Evolutionary conservation across 64 coral and sea anemone genomes (phyloP).

Genomic region (Pocillopora verrucosa): DNA sequence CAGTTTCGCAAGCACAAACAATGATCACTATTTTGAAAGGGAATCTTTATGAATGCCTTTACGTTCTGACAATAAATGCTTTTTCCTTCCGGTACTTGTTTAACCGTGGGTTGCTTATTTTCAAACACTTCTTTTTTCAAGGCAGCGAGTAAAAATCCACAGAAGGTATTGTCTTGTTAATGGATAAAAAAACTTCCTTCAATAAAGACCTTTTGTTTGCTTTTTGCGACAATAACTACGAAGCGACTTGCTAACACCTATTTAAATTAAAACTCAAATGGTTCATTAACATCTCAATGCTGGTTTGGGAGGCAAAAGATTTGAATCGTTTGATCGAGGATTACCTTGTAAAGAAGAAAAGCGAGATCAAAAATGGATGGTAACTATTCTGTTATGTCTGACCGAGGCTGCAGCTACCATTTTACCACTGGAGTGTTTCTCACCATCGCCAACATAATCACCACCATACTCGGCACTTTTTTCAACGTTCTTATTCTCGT

Average conservation of each 20-base stretch:
- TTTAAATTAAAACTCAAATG: not conserved
- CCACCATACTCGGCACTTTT: not conserved
- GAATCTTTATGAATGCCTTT: not conserved
- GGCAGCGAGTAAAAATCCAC: not conserved
- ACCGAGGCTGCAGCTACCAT: not conserved
- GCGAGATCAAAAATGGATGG: not conserved
- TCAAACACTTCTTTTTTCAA: not conserved
- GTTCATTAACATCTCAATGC: not conserved
- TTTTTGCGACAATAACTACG: not conserved
- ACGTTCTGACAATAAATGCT: not conserved
- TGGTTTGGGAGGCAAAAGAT: not conserved
- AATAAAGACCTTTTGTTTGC: not conserved
- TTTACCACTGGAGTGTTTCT: not conserved
- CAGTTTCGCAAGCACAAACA: not conserved
- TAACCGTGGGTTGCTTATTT: not conserved
- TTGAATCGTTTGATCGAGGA: not conserved
- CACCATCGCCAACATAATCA: not conserved
- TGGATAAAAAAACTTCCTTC: not conserved
- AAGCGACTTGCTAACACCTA: not conserved
- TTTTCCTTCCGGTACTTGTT: not conserved
- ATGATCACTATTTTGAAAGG: not conserved
- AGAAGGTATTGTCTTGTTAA: not conserved
- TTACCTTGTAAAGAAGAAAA: not conserved
- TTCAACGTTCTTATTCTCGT: not conserved
- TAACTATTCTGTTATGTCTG: not conserved